Base-by-base conservation (phyloP, 2,797 vertebrate species). In the Hydrocynus forskahlii region DNA sequence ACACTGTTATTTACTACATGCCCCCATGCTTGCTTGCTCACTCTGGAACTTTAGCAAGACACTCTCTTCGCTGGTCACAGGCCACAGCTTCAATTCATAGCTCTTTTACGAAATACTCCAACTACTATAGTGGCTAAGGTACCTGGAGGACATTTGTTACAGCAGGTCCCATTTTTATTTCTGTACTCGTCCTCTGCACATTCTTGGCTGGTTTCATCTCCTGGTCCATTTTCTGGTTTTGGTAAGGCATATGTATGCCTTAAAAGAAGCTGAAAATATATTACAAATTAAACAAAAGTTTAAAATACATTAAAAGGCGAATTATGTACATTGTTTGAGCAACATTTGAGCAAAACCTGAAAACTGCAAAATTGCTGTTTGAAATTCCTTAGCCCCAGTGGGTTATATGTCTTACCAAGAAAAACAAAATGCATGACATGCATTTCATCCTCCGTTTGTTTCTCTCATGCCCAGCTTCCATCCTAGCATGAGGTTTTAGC, bases 131-230 rank as follows among this genome's bases (percentile, higher is more conserved):
- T 55, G 50, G 16, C 17, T 13, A 50, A 52, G 69, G 7, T n/a
- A 95, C 95, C 95, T 90, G 23, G 3, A 76, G 0, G 0, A 45
- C 95, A 95, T 86, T 84, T 94, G 67, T 90, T 76, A 83, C 95
- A 95, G 81, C 95, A 95, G 69, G 88, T 71, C 19, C 80, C 81
- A 0, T 85, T 6, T 0, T 14, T 0, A 13, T 0, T 1, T 35
- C 72, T 7, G 76, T 85, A 87, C 90, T 94, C 67, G 9, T 75
- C 79, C 63, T n/a, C 3, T 25, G 0, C 10, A 79, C 50, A 78
- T 5, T 0, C 14, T 5, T 25, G 21, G 16, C 23, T 73, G 7
- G 19, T 21, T 40, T 29, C 62, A 40, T 60, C 48, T 14, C 1
- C 14, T n/a, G 0, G 1, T 0, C 0, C 0, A 1, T 9, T 5